Conservation (phyloP, 2,888 invertebrate genomes). For the Erebia epiphron region DNA sequence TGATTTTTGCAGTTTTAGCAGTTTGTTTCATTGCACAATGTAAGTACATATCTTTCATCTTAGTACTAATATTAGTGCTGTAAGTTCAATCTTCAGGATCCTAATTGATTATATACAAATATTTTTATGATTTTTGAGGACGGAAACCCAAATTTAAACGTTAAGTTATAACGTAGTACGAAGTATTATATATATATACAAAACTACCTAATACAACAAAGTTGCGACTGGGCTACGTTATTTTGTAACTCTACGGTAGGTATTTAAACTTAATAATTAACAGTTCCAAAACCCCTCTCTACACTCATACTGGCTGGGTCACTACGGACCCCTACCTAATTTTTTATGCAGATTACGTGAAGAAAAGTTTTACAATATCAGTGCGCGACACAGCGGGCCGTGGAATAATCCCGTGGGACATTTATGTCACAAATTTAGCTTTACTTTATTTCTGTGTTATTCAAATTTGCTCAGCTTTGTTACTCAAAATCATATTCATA, state of each 20-base stretch:
- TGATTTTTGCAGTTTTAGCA: too few relatives aligned
- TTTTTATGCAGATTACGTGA: constrained; percentile 80
- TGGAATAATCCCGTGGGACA: constrained; percentile 59
- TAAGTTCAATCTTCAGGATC: too few relatives aligned
- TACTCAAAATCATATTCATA: neutral
- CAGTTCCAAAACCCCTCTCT: constrained; percentile 78
- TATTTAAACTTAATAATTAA: constrained; percentile 76
- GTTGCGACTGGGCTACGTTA: too few relatives aligned
- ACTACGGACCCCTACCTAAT: constrained; percentile 75
- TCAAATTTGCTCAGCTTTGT: constrained; percentile 16
- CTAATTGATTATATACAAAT: too few relatives aligned
- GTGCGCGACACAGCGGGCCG: constrained; percentile 61
- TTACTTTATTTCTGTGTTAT: constrained; percentile 51
- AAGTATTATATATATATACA: too few relatives aligned
- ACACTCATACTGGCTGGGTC: constrained; percentile 59
- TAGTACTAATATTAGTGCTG: too few relatives aligned
- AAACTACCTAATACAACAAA: neutral
- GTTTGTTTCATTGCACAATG: too few relatives aligned
- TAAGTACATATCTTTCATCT: too few relatives aligned
- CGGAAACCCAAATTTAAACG: too few relatives aligned
- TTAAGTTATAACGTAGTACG: too few relatives aligned
- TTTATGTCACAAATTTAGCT: constrained; percentile 67
- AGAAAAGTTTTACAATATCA: constrained; percentile 81
- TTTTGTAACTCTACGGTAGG: too few relatives aligned
- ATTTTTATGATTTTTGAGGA: too few relatives aligned